Base-by-base conservation (phyloP, 2,113 vertebrate species). In the Nyctereutes procyonoides region DNA sequence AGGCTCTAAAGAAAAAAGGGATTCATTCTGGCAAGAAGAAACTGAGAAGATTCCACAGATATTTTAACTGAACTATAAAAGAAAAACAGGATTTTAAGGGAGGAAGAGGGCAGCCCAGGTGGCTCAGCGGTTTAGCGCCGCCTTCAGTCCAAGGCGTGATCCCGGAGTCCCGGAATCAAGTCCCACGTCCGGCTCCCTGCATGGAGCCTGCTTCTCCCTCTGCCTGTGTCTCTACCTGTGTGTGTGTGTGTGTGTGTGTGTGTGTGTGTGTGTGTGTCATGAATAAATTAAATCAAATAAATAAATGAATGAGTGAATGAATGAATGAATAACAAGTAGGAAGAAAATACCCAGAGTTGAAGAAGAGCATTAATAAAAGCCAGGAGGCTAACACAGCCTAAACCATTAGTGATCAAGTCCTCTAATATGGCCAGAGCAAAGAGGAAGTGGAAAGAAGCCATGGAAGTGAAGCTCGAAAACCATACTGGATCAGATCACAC, bases 11-110 rank as follows among this genome's bases (percentile, higher is more conserved):
- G 55, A 79, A 87, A 84, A 93, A 28, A 85, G 17, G 12, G 15
- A 97, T 86, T 71, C 24, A 73, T 88, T 83, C 28, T 65, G 26
- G 84, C 7, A 88, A 81, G 48, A 24, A 56, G 73, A 96, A 65
- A 53, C 48, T 51, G 65, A 73, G n/a, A 53, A 87, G 69, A 15
- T 32, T 71, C 51, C 53, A 83, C 14, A 94, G 43, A 73, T 60
- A 93, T 93, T 95, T 89, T 65, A 90, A 91, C 7, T 87, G 58
- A 97, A 88, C 28, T 51, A 38, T 16, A 55, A 76, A 35, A 91
- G 62, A 93, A 2, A 71, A 93, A 60, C 2, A 93, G 26, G 35
- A 83, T 67, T 81, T 97, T 85, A 88, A 35, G 6, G 13, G 30
- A 88, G 22, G 19, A 87, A 43, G 43, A 43, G 43, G 43, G 43